Evolutionary conservation across 2,888 invertebrate species (phyloP).

Genomic region (Polyploca ridens): DNA sequence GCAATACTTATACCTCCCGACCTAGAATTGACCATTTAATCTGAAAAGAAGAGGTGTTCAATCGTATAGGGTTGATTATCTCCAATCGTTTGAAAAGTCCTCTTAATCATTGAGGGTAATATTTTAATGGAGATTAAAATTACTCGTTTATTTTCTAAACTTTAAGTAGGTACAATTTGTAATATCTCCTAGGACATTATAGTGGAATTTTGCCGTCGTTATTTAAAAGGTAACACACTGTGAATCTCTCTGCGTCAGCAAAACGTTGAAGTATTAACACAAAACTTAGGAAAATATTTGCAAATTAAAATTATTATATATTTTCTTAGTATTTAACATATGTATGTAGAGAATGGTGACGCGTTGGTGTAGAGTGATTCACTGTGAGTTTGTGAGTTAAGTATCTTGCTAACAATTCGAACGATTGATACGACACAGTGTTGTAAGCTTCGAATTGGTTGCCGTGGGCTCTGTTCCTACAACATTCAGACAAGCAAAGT

Average conservation of each 20-base stretch:
- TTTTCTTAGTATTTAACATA: slow-evolving; percentile 66
- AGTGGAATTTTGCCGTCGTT: slow-evolving; percentile 61
- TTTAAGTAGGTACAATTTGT: slow-evolving; percentile 75
- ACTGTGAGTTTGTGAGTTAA: not conserved
- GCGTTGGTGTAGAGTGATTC: not conserved
- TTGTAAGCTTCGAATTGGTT: not conserved
- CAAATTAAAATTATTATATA: slow-evolving; percentile 55
- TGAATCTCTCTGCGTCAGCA: slow-evolving; percentile 43
- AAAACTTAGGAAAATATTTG: slow-evolving; percentile 60
- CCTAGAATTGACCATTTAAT: not conserved
- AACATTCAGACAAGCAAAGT: too few relatives aligned
- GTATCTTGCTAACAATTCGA: not conserved
- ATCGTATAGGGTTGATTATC: not conserved
- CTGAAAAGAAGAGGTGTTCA: not conserved
- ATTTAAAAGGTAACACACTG: slow-evolving; percentile 35
- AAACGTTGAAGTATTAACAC: slow-evolving; percentile 56
- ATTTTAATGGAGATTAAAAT: slow-evolving; percentile 29
- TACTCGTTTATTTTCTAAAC: slow-evolving; percentile 47
- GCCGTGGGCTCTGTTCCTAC: too few relatives aligned
- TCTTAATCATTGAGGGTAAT: not conserved
- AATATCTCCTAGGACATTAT: slow-evolving; percentile 60
- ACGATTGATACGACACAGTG: not conserved
- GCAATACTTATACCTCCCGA: not conserved
- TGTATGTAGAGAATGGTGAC: slow-evolving; percentile 41
- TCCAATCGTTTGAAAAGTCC: not conserved